Conservation (phyloP, 2,113 vertebrate genomes). For the Bombycilla garrulus region DNA sequence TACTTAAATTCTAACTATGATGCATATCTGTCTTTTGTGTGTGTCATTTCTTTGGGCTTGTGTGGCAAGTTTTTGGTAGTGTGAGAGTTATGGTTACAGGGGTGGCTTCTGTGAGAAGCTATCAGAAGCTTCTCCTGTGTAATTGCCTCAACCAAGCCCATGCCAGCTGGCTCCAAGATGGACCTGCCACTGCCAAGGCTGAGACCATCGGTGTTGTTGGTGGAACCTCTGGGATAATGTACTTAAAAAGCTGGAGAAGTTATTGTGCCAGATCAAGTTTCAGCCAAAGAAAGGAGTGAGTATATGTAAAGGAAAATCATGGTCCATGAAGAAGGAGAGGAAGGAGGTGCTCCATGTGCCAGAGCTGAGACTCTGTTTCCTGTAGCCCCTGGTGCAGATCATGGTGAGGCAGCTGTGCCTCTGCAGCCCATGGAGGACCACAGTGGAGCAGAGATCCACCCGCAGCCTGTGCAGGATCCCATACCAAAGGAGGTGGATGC, state of each 20-base stretch:
- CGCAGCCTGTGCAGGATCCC: not conserved
- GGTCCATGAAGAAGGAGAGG: not conserved
- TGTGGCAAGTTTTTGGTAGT: not conserved
- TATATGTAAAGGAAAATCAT: not conserved
- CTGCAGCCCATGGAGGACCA: not conserved
- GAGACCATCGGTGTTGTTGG: not conserved
- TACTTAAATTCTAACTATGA: not conserved
- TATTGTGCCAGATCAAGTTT: not conserved
- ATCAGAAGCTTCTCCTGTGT: not conserved
- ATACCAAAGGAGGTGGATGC: not conserved
- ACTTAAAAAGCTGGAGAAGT: not conserved
- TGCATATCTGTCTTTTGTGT: not conserved
- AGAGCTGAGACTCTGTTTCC: not conserved
- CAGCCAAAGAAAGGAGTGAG: not conserved
- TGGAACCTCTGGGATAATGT: not conserved
- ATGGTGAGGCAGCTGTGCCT: not conserved
- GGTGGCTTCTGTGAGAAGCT: not conserved
- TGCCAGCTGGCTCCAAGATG: not conserved
- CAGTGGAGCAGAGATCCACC: not conserved
- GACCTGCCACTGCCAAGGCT: not conserved
- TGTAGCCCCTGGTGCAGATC: not conserved
- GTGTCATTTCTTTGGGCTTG: not conserved
- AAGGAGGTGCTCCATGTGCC: rapidly evolving
- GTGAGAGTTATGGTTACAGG: not conserved
- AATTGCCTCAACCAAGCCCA: too few species aligned